Percentiles rank a stretch among this genome's conserved stretches.
Conservation (phyloP, 2,113 vertebrate species). For the Cebus imitator region DNA sequence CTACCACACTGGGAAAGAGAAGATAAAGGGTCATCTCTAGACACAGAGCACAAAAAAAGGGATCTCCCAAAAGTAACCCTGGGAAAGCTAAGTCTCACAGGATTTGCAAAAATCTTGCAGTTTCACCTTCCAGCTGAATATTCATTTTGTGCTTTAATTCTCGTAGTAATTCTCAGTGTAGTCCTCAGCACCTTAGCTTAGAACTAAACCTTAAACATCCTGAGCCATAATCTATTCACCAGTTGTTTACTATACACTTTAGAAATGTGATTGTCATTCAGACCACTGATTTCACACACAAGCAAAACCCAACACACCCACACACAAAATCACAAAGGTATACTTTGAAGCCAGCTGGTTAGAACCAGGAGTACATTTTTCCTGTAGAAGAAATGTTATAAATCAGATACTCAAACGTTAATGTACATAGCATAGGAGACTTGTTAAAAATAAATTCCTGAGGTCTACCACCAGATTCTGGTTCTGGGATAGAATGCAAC, state of each 20-base stretch:
- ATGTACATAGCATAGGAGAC: background rate
- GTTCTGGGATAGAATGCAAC: conserved; percentile 16
- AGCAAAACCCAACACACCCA: background rate
- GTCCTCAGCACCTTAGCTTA: background rate
- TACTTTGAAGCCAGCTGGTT: background rate
- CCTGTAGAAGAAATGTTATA: background rate
- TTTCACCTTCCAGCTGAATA: background rate
- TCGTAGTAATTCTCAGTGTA: background rate
- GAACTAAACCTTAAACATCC: background rate
- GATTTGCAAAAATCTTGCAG: background rate
- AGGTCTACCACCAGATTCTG: background rate
- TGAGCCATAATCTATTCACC: background rate
- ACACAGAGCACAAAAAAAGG: background rate
- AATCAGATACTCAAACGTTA: conserved; percentile 36
- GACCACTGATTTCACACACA: background rate
- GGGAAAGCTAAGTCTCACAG: background rate
- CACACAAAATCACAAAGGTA: background rate
- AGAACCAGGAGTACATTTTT: background rate
- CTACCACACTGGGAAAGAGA: background rate
- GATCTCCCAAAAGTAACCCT: background rate
- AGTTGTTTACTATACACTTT: background rate
- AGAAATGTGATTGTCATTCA: background rate
- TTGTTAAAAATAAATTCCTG: conserved; percentile 45
- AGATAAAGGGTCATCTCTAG: background rate
- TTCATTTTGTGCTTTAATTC: background rate